Conservation (phyloP, 1,140 invertebrate genomes). For the Aphis gossypii region DNA sequence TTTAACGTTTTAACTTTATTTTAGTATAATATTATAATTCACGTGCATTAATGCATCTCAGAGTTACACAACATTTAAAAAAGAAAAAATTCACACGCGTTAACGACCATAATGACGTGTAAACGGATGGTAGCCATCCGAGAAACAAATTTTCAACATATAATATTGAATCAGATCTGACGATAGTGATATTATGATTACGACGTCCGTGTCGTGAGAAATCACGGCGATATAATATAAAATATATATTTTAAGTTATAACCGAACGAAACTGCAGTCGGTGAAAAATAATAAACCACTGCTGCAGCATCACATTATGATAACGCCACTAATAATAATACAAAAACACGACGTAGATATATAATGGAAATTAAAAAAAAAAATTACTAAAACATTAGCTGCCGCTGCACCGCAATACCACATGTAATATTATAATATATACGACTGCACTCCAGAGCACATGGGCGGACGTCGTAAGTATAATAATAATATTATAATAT, state of each 20-base stretch:
- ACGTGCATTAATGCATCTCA: not conserved
- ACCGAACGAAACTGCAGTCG: not conserved
- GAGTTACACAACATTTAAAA: not conserved
- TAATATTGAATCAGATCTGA: not conserved
- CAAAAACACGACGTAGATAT: not conserved
- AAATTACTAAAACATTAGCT: not conserved
- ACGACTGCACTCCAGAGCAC: not conserved
- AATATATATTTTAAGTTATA: not conserved
- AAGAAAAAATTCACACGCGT: not conserved
- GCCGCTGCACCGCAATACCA: too few species aligned
- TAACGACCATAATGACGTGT: not conserved
- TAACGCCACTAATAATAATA: not conserved
- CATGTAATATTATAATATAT: not conserved
- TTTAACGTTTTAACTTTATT: not conserved
- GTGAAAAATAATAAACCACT: not conserved
- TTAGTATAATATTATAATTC: not conserved
- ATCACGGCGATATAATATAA: not conserved
- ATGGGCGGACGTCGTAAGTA: not conserved
- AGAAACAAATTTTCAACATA: not conserved
- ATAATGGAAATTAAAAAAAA: constrained; percentile 7
- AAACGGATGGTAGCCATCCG: not conserved
- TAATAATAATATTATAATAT: constrained; percentile 7
- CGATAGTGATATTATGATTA: not conserved
- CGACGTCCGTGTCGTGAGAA: not conserved
- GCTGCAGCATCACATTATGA: not conserved